Base-by-base conservation (phyloP, 2,888 invertebrate genomes). In the Leptodirus hochenwartii region DNA sequence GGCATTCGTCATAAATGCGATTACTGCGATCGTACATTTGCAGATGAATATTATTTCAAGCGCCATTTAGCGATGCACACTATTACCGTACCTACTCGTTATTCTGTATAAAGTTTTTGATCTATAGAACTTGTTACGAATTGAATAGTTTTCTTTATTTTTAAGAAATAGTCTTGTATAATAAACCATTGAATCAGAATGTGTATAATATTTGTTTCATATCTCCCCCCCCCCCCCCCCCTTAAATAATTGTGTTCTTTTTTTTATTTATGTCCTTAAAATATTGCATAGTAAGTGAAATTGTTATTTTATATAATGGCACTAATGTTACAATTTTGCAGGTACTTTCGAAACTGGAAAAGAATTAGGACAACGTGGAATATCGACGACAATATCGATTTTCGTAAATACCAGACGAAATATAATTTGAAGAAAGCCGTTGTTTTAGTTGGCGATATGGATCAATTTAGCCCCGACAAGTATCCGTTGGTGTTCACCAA, bases 11-110 rank as follows among this genome's bases (percentile, higher is more conserved):
- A 54, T 38, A 49, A 47, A 29, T 57, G 56, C 33, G 47, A 47
- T 1, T 43, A 47, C 29, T 57, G 56, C 34, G 44, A 44, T n/a
- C 46, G 56, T 26, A 53, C 50, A 15, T 57, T 55, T 32, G 54
- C 54, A 2, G 53, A 55, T 37, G 51, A 54, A 35, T 55, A 55
- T 39, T 54, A 55, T 37, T 55, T 52, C 37, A 54, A 49, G 34
- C 42, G 52, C 24, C 56, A 56, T 34, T 44, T 54, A 10, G 50
- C 49, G 2, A 53, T 53, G 4, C 56, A 56, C 29, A 45, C 44
- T 14, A 46, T n/a, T n/a, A n/a, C n/a, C n/a, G n/a, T n/a, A n/a
- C n/a, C n/a, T n/a, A n/a, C n/a, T n/a, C 17, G 24, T 12, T 20
- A 20, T 20, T 5, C 12, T 28, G 27, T 28, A 9, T 22, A 11